These are phyloP conservation scores for Zapornia atra DNA, from an alignment of 2,113 vertebrate species.

Conservation along the genomic window DNA sequence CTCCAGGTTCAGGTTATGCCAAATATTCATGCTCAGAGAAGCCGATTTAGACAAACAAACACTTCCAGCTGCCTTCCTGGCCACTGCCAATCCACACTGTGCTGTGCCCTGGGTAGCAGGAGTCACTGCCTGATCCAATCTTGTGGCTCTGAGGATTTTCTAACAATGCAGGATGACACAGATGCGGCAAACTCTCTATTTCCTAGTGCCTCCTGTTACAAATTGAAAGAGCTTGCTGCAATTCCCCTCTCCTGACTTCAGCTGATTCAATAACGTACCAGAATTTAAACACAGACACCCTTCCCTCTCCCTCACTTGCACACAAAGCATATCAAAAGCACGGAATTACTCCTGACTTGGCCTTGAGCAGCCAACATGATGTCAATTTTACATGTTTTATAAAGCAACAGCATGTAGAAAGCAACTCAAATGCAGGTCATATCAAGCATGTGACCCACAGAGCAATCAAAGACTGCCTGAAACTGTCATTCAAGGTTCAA, in stretches of 20 bases:
- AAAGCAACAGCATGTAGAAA: conserved; percentile 57
- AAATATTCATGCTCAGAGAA: background rate
- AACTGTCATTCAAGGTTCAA: conserved; percentile 71
- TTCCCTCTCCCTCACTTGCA: background rate
- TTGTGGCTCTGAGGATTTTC: background rate
- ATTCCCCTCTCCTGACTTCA: conserved; percentile 45
- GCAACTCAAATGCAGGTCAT: conserved; percentile 69
- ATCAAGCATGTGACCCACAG: conserved; percentile 55
- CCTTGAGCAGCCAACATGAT: conserved; percentile 52
- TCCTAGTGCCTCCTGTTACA: background rate
- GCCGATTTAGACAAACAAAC: background rate
- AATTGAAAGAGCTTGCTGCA: conserved; percentile 34
- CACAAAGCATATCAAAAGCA: conserved; percentile 12
- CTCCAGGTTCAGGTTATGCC: background rate
- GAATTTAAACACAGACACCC: conserved; percentile 45
- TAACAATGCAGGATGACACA: background rate
- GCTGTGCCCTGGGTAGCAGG: background rate
- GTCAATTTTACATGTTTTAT: conserved; percentile 63
- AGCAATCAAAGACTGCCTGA: conserved; percentile 69
- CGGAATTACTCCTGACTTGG: conserved; percentile 31
- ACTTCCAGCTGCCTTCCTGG: background rate
- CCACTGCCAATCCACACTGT: background rate
- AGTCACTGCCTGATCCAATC: background rate
- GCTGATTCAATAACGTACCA: conserved; percentile 26
- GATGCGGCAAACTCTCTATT: background rate